Evolutionary conservation across 2,888 invertebrate genomes (phyloP), one percentile per base, ranked within the genome.

Genomic region (Dynastes hyllus): DNA sequence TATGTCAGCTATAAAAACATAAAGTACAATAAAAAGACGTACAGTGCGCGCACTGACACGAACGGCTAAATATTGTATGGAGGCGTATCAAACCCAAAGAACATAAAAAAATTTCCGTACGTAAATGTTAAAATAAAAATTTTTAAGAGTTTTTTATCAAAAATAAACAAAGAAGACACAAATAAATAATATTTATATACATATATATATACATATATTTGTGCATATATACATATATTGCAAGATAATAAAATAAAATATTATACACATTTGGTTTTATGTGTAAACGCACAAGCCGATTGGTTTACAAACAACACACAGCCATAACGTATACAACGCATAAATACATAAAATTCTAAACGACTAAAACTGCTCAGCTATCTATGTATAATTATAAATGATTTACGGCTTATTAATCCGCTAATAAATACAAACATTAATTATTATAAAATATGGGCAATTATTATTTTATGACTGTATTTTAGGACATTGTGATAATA

Each of bases 361-460:
- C 73, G 78, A 78, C 65, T 61, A 40, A 71, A 75, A 75, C 73
- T 75, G 73, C 32, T 77, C 73, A 16, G 37, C 58, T 78, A 73
- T 78, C 73, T 78, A 71, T 66, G 67, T 81, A 83, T 84, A 84
- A 86, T 86, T 86, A 85, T 85, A 83, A 82, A 83, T 87, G 87
- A 88, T 88, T 87, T 87, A 88, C 84, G 84, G 82, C 84, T 83
- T 85, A 86, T 86, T 87, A 88, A 87, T 87, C 86, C 86, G 81
- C 80, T 86, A 86, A 86, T 87, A 87, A 87, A 87, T 87, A 86
- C 85, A 86, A 86, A 87, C 87, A 87, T 87, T 88, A 87, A 86
- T 87, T 87, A 87, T 86, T 84, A 85, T 87, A 87, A 88, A 86
- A 86, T 87, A 87, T 85, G 86, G 83, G 82, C 87, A 85, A 87